Evolutionary conservation across 2,113 vertebrate genomes (phyloP), one percentile per base, ranked within the genome.

Genomic region (Copsychus sechellarum): DNA sequence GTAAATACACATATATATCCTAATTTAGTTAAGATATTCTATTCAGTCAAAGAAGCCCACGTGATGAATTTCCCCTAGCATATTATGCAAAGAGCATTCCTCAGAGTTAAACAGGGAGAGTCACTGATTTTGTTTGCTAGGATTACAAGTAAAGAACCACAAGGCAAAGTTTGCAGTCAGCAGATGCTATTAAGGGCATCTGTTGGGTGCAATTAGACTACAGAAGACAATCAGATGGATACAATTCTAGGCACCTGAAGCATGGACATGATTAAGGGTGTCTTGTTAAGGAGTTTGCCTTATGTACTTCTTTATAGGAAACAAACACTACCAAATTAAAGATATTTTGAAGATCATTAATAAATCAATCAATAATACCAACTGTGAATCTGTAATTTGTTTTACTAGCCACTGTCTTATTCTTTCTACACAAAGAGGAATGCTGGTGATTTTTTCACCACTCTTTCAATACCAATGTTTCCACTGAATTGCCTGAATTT

Each of bases 71-170:
- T 83, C 74, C 53, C 51, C 76, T 51, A 85, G 91, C 22, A 26
- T 50, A 61, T 60, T 70, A 69, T 50, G 38, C 71, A 93, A 76
- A 81, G 57, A 81, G 42, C 34, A 90, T 91, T 95, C 90, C 65
- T 90, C 76, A 70, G 83, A 95, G 70, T 92, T 69, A 93, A 89
- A 91, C 71, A 97, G 65, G 83, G 92, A 96, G 50, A 90, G 57
- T 45, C 61, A 77, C 54, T 93, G 88, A 58, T 96, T 97, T 93
- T 96, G 42, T 93, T 96, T 92, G 71, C 78, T 73, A 66, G 92
- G 93, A 79, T 90, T 81, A 42, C 51, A 72, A 81, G 67, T 58
- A 91, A 83, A 94, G 60, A 90, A 84, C 43, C 56, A 77, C 57
- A 77, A 82, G 84, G 81, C 58, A 96, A 95, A 94, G 95, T 90